Evolutionary conservation across 2,888 invertebrate species (phyloP).

Genomic region (Mechanitis messenoides): DNA sequence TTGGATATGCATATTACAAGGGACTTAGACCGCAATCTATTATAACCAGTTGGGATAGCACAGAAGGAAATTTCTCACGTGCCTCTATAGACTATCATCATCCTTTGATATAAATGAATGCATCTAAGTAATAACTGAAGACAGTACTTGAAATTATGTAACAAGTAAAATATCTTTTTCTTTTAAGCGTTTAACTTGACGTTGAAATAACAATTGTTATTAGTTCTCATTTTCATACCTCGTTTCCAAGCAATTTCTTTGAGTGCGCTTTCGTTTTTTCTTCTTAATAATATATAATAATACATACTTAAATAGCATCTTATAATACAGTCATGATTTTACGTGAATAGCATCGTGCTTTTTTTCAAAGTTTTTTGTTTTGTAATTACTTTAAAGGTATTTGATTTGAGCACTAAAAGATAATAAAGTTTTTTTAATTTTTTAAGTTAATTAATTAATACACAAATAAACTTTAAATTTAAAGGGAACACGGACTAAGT

Average conservation of each 20-base stretch:
- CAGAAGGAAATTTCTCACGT: slow-evolving; percentile 35
- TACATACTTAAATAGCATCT: no score
- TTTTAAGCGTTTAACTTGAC: neutral
- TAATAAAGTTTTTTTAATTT: no score
- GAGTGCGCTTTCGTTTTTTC: slow-evolving; percentile 14
- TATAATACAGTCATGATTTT: no score
- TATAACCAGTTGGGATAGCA: slow-evolving; percentile 38
- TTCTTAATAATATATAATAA: no score
- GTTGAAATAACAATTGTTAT: slow-evolving; percentile 23
- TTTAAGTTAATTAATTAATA: no score
- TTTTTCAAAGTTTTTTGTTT: no score
- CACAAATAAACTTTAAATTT: no score
- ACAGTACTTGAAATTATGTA: slow-evolving; percentile 21
- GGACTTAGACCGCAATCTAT: slow-evolving; percentile 28
- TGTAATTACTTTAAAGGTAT: no score
- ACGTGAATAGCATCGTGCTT: no score
- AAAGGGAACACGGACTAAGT: no score
- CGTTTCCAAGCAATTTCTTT: slow-evolving; percentile 18
- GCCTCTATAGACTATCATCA: slow-evolving; percentile 25
- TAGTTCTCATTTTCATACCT: slow-evolving; percentile 28
- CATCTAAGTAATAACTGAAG: slow-evolving; percentile 42
- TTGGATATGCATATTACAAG: slow-evolving; percentile 28
- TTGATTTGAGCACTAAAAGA: no score
- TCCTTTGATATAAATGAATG: slow-evolving; percentile 36
- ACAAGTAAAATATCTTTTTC: slow-evolving; percentile 9